These are phyloP conservation scores for Bhutanitis thaidina DNA, from an alignment of 2,888 invertebrate genomes.

Conservation along the genomic window DNA sequence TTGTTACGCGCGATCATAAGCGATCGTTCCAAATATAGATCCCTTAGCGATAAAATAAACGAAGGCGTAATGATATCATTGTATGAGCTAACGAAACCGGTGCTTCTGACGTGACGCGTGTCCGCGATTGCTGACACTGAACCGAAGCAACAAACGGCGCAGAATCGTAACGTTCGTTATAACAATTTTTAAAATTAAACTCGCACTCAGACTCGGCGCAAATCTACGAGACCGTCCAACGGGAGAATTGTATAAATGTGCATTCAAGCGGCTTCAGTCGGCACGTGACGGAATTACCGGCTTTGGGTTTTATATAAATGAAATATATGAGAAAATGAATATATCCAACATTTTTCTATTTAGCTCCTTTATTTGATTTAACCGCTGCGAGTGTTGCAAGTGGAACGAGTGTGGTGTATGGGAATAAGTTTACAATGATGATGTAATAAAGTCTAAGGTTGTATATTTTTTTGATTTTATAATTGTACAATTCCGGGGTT, in stretches of 20 bases:
- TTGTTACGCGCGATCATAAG: too few species aligned
- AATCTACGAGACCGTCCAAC: not conserved
- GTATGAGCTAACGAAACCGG: too few species aligned
- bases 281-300: conserved; percentile 10
- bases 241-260: conserved; percentile 9
- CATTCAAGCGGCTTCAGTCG: conserved; percentile 1
- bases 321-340: conserved; percentile 1
- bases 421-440: too few species aligned
- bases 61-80: too few species aligned
- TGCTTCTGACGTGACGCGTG: conserved; percentile 20
- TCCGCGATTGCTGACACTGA: not conserved
- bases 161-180: not conserved
- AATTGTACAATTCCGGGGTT: too few species aligned
- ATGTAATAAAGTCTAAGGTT: too few species aligned
- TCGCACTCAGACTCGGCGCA: conserved; percentile 6
- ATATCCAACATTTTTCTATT: not conserved
- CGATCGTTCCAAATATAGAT: too few species aligned
- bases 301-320: not conserved
- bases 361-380: not conserved
- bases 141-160: not conserved
- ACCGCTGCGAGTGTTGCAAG: not conserved
- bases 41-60: too few species aligned
- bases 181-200: not conserved
- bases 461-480: too few species aligned
- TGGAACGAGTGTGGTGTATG: too few species aligned